Conservation (phyloP, 1,140 invertebrate species). For the Drosophila navojoa region DNA sequence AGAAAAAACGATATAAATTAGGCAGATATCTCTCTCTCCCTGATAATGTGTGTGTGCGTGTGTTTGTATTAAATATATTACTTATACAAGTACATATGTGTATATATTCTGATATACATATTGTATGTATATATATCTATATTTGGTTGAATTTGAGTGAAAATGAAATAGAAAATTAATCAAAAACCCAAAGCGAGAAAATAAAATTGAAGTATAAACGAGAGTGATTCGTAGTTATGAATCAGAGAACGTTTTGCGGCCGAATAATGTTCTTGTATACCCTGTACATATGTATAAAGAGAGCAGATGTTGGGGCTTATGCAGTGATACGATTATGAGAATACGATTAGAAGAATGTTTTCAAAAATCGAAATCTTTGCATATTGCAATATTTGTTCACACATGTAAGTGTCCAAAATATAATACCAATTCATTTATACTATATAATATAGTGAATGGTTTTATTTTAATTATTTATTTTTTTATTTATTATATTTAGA, state of each 20-base stretch:
- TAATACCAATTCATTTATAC: too few species aligned
- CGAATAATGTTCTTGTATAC: neutral
- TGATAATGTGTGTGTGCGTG: neutral
- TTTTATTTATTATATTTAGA: neutral
- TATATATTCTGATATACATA: neutral
- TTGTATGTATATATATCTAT: neutral
- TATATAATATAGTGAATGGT: too few species aligned
- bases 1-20: neutral
- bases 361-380: too few species aligned
- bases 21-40: neutral
- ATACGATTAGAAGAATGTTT: too few species aligned
- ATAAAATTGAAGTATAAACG: constrained; percentile 17
- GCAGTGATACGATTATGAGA: too few species aligned
- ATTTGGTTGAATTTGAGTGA: constrained; percentile 3
- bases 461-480: neutral
- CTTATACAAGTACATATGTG: neutral
- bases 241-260: constrained; percentile 59
- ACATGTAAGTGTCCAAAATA: too few species aligned
- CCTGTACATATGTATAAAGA: neutral
- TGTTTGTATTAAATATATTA: neutral
- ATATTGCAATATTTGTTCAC: too few species aligned
- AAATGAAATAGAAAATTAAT: constrained; percentile 1
- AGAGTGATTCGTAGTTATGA: constrained; percentile 60
- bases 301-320: neutral
- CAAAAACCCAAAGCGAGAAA: neutral